These are phyloP conservation scores for Cephalophus harveyi DNA, from an alignment of 2,113 vertebrate species.

Conservation along the genomic window DNA sequence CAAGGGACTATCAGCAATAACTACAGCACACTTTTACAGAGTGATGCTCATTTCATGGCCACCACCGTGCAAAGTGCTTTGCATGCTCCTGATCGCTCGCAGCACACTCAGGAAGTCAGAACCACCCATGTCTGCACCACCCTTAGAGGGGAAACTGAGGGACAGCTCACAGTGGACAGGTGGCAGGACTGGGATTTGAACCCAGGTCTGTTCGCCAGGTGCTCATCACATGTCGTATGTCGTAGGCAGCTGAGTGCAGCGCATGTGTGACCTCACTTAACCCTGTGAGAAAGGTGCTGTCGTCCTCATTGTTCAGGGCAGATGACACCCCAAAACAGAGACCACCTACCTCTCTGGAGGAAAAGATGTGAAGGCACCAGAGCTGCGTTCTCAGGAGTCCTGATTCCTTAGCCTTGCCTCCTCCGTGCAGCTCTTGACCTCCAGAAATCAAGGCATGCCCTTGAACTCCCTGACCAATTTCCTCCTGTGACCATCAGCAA, in stretches of 20 bases:
- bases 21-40: neutral
- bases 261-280: accelerated
- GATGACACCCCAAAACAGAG: neutral
- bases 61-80: neutral
- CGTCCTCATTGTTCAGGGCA: neutral
- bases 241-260: accelerated
- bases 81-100: accelerated
- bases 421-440: neutral
- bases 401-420: neutral
- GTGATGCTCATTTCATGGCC: neutral
- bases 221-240: neutral
- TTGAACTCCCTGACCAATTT: neutral
- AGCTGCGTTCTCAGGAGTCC: neutral
- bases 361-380: neutral
- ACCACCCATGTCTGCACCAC: no score
- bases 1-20: neutral
- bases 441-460: neutral
- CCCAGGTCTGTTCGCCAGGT: no score
- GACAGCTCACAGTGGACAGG: neutral
- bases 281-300: neutral
- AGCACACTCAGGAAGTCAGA: neutral
- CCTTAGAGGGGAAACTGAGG: neutral
- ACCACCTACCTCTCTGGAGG: neutral
- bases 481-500: neutral
- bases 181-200: neutral